Percentiles rank a stretch among this genome's conserved stretches.
Evolutionary conservation across 2,888 invertebrate species (phyloP).

Genomic region (Odontothrips loti): DNA sequence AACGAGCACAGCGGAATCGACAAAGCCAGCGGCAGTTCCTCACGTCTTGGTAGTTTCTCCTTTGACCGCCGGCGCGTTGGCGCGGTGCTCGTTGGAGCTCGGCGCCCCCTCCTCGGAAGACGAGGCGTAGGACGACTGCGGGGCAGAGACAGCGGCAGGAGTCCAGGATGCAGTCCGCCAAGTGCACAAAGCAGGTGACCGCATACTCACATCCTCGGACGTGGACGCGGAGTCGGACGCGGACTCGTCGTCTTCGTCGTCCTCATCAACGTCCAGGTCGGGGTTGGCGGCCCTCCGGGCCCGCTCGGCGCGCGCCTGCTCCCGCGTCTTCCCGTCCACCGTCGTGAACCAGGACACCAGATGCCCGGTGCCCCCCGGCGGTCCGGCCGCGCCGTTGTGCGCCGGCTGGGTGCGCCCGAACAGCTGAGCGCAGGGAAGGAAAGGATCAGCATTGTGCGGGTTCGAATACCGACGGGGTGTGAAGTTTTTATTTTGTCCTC

Average conservation of each 20-base stretch:
- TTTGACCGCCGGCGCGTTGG: background rate
- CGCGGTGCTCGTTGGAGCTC: background rate
- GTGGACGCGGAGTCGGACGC: background rate
- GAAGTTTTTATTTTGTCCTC: no score
- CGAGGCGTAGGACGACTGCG: background rate
- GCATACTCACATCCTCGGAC: background rate
- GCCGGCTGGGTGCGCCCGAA: background rate
- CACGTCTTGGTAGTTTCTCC: background rate
- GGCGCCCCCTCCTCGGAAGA: background rate
- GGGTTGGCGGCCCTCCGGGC: background rate
- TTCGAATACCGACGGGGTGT: no score
- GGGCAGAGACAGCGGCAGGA: no score
- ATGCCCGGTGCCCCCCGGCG: background rate
- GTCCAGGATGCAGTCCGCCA: no score
- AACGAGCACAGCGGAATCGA: no score
- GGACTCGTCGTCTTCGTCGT: background rate
- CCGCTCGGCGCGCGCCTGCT: constrained; percentile 11
- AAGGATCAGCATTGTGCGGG: no score
- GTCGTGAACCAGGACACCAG: background rate
- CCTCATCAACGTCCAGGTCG: background rate
- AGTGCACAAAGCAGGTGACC: no score
- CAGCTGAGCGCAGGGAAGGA: background rate
- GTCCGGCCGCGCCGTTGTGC: background rate
- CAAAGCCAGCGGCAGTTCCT: background rate
- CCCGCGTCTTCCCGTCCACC: background rate